phyloP scores from a whole-genome alignment of 2,113 vertebrate genomes.

The Willisornis vidua region DNA sequence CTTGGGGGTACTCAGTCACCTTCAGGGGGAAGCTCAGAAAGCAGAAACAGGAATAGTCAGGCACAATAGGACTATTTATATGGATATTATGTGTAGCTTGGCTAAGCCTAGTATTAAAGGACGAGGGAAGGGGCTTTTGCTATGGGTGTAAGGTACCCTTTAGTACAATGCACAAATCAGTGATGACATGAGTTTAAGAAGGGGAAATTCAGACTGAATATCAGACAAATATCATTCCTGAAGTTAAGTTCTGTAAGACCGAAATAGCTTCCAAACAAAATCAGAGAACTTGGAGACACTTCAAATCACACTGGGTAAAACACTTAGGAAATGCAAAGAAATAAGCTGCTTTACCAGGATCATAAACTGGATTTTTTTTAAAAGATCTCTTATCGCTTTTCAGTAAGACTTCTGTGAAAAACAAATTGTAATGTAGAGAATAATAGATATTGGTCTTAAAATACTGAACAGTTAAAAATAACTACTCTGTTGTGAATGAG shows the following conservation, averaged over 20 bases:
- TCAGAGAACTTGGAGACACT: background rate
- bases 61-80: background rate
- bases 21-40: background rate
- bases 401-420: background rate
- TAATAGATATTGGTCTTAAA: background rate
- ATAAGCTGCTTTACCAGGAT: background rate
- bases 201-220: background rate
- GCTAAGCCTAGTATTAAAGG: background rate
- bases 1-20: background rate
- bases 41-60: background rate
- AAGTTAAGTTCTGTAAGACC: background rate
- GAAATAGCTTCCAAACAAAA: background rate
- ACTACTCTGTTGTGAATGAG: background rate
- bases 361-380: background rate
- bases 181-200: background rate
- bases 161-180: background rate
- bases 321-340: background rate
- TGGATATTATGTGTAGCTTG: background rate
- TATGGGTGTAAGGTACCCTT: background rate
- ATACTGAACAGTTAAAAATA: background rate
- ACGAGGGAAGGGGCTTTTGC: background rate
- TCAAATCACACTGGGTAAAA: background rate
- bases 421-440: background rate
- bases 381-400: background rate
- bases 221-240: background rate